Evolutionary conservation across 2,797 vertebrate species (phyloP).

Genomic region (Octomys mimax): DNA sequence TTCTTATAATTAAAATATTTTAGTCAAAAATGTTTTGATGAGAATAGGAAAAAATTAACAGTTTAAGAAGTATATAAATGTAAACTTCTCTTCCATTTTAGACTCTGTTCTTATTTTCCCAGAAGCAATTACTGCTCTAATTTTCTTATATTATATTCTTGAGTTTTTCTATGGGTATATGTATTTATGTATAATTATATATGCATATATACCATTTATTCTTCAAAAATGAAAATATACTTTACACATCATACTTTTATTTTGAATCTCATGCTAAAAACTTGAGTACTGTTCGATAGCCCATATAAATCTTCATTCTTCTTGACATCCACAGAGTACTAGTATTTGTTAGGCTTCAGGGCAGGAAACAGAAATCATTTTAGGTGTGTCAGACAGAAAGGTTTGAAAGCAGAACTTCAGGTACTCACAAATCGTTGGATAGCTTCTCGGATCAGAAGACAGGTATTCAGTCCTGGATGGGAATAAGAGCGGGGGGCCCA

Average conservation of each 20-base stretch:
- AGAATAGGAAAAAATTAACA: background rate
- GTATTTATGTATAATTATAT: background rate
- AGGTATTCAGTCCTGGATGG: background rate
- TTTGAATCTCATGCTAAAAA: background rate
- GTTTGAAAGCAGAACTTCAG: constrained; percentile 4
- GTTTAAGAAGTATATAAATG: background rate
- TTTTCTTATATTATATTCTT: constrained; percentile 56
- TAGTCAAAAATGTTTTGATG: constrained; percentile 14
- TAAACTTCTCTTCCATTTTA: background rate
- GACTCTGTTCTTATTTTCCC: constrained; percentile 13
- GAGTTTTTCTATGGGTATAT: constrained; percentile 24
- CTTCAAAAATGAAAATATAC: constrained; percentile 20
- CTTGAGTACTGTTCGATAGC: background rate
- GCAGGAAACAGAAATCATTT: constrained; percentile 18
- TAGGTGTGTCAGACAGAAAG: constrained; percentile 10
- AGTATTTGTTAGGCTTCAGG: background rate
- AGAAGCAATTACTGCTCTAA: constrained; percentile 59
- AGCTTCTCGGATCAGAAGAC: background rate
- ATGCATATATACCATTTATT: constrained; percentile 17
- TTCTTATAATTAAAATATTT: constrained; percentile 11
- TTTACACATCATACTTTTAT: constrained; percentile 13
- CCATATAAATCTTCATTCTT: constrained; percentile 27
- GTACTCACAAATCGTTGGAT: constrained; percentile 59
- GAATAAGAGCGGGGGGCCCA: background rate
- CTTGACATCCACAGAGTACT: background rate